Evolutionary conservation across 2,888 invertebrate species (phyloP), one percentile per base, ranked within the genome.

Genomic region (Lomographa bimaculata): DNA sequence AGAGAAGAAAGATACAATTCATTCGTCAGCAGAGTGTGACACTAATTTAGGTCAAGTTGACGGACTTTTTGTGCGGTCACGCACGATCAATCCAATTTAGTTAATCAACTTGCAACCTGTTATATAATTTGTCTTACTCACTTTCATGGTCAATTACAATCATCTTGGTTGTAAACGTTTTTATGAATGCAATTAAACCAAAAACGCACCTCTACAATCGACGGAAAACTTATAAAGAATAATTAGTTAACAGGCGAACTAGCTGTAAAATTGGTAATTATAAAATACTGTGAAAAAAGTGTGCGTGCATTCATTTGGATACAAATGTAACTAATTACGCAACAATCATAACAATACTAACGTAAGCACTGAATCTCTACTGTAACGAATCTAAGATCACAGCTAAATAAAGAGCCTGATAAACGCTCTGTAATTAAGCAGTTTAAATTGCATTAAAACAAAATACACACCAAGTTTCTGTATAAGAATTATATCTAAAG

Each of bases 11-110:
- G 30, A 36, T 32, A 29, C 50, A 63, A 64, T 68, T 65, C 72
- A 66, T 71, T 68, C 66, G 66, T 70, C 74, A 73, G 57, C 57
- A 58, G 74, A 78, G 61, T 80, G 75, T 80, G 70, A 78, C 75
- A 64, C 50, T 37, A 40, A 80, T 64, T 57, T 83, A 53, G 84
- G 86, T 78, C 84, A 84, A 84, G 82, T 80, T 80, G 76, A 80
- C 62, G 81, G 78, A 71, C 79, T 81, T 82, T 83, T 82, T 80
- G 52, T 65, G 57, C 58, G 59, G 78, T 75, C 62, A 80, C 71
- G 82, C 80, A 75, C 69, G 64, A 76, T 56, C 68, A 71, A 57
- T 52, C 71, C 62, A 66, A 57, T 75, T 79, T 79, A 76, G 73
- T 70, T 79, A 79, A 74, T 82, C 80, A 85, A 83, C 80, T 78